Base-by-base conservation (phyloP, 30 jellyfish, hydroid and myxozoan species). In the Sanderia malayensis region DNA sequence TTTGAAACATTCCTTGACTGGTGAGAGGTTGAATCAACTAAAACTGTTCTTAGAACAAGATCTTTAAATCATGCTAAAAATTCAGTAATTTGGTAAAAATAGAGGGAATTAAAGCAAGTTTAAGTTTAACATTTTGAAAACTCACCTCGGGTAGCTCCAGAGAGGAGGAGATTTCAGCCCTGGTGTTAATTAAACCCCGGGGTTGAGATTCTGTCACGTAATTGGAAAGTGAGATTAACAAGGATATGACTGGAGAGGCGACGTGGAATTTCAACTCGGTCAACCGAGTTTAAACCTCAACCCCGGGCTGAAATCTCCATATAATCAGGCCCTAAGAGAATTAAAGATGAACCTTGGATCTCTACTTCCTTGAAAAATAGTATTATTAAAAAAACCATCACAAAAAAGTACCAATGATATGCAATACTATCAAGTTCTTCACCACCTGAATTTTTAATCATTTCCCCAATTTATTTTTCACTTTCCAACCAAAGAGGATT, bases 401-500 rank as follows among this genome's bases (percentile, higher is more conserved):
- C 55, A 41, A 41, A 41, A n/a, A 41, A 41, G 55, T 41, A 41
- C 55, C 55, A 41, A 41, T 41, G 55, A 41, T 41, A 41, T 41
- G 55, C 55, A 41, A 41, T 41, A 41, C 55, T 41, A 41, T 41
- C 55, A 41, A 41, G 55, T 41, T 8, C 55, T 41, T 41, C 55
- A 41, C 55, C 55, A 41, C 55, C 55, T 41, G 55, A 41, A 41
- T 41, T 41, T 41, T 41, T 41, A 41, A 41, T 41, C 55, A 41
- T 41, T 41, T 41, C 55, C 8, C 55, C 55, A 41, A 41, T 41
- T 41, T 41, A 41, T 41, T 41, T 41, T 41, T 41, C 55, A 41
- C 55, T 41, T 41, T 41, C 55, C 55, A 41, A 41, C 55, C 55
- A 41, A 41, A 41, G 55, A 41, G 55, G 55, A 41, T 41, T 41